Evolutionary conservation across 2,113 vertebrate species (phyloP).

Genomic region (Nansenia antarctica): DNA sequence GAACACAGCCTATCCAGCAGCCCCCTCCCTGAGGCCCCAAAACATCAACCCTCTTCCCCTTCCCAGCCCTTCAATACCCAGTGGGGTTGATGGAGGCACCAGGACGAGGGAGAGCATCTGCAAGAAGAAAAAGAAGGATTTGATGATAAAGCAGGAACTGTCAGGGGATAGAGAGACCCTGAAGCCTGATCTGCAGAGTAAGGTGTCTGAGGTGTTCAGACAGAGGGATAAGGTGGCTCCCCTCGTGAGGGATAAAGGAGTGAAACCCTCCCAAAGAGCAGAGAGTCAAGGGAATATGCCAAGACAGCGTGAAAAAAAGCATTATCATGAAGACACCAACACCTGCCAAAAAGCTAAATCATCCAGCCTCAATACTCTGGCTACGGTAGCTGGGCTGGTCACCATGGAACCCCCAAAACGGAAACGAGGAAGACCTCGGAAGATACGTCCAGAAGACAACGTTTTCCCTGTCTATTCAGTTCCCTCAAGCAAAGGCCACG

Average conservation of each 20-base stretch:
- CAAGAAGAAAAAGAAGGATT: too few relatives aligned
- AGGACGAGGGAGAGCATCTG: too few relatives aligned
- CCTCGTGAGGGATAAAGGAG: not conserved
- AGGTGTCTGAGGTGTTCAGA: too few relatives aligned
- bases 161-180: not conserved
- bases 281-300: not conserved
- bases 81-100: conserved; percentile 1
- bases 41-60: too few relatives aligned
- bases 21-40: too few relatives aligned
- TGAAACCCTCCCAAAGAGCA: not conserved
- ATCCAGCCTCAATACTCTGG: not conserved
- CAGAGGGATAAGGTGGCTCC: not conserved
- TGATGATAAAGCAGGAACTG: too few relatives aligned
- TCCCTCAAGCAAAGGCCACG: not conserved
- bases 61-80: too few relatives aligned
- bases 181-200: conserved; percentile 10
- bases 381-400: accelerated
- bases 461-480: accelerated
- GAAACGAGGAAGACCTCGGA: conserved; percentile 23
- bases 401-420: not conserved
- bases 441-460: not conserved
- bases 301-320: conserved; percentile 7
- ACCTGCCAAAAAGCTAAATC: too few relatives aligned
- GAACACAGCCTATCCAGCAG: too few relatives aligned
- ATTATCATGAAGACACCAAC: not conserved